These are phyloP conservation scores for Furcula furcula DNA, from an alignment of 2,888 invertebrate species.

Conservation along the genomic window DNA sequence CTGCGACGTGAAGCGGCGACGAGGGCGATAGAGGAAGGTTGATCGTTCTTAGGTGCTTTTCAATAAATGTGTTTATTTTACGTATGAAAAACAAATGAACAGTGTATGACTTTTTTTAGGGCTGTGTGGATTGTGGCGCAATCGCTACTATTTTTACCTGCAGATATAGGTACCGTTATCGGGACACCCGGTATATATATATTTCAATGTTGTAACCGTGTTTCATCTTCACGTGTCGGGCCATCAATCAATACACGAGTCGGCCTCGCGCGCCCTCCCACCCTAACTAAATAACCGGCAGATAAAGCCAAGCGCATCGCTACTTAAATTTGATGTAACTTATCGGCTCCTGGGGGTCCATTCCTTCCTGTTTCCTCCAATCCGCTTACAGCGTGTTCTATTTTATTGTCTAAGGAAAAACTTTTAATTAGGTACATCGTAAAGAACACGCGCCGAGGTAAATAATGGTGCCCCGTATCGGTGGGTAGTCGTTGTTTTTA, in stretches of 20 bases:
- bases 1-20: too few species aligned
- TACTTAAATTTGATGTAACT: constrained; percentile 47
- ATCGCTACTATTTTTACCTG: too few species aligned
- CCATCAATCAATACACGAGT: constrained; percentile 58
- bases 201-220: constrained; percentile 39
- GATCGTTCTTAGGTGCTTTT: too few species aligned
- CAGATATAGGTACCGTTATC: too few species aligned
- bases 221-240: constrained; percentile 47
- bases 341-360: constrained; percentile 22
- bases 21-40: too few species aligned
- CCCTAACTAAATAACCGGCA: constrained; percentile 56
- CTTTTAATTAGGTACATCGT: constrained; percentile 38
- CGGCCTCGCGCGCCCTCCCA: constrained; percentile 27
- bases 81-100: too few species aligned
- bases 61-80: too few species aligned
- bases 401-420: constrained; percentile 31
- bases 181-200: constrained; percentile 2
- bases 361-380: constrained; percentile 17
- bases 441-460: constrained; percentile 7
- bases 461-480: constrained; percentile 14
- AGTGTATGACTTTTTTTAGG: too few species aligned
- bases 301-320: constrained; percentile 52
- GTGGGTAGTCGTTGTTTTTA: constrained; percentile 15
- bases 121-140: too few species aligned
- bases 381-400: constrained; percentile 13